These are phyloP conservation scores for Dinomys branickii DNA, from an alignment of 2,113 vertebrate genomes.

Conservation along the genomic window DNA sequence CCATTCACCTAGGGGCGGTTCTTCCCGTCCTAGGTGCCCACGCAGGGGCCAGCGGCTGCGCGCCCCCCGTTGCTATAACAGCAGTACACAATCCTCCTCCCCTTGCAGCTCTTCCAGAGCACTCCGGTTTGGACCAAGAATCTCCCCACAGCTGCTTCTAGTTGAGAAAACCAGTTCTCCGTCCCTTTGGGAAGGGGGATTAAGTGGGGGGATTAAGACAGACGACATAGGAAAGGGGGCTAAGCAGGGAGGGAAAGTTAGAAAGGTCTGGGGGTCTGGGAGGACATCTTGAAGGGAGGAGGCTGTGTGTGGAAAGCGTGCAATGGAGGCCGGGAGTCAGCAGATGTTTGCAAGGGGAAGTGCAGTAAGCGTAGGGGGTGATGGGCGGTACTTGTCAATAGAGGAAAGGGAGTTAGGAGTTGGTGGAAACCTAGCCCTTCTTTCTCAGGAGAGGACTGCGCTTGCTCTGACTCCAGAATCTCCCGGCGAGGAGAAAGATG, in stretches of 20 bases:
- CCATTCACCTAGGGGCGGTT: neutral
- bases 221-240: neutral
- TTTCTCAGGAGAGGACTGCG: conserved; percentile 15
- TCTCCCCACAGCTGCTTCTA: neutral
- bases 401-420: neutral
- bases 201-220: neutral
- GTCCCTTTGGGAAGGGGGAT: neutral
- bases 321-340: neutral
- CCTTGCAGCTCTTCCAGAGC: neutral
- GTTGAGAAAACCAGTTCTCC: conserved; percentile 25
- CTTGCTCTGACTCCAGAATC: neutral
- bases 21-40: neutral
- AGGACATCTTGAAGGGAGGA: neutral
- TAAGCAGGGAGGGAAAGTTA: neutral
- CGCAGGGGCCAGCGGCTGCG: neutral
- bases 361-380: neutral
- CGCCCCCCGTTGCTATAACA: conserved; percentile 55
- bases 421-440: neutral
- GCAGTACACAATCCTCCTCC: conserved; percentile 18
- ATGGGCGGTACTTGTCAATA: neutral
- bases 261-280: neutral
- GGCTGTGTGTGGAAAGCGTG: neutral
- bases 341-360: neutral
- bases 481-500: conserved; percentile 76
- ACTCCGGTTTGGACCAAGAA: neutral